Conservation (phyloP, 2,888 invertebrate species). For the Drosophila neonasuta region DNA sequence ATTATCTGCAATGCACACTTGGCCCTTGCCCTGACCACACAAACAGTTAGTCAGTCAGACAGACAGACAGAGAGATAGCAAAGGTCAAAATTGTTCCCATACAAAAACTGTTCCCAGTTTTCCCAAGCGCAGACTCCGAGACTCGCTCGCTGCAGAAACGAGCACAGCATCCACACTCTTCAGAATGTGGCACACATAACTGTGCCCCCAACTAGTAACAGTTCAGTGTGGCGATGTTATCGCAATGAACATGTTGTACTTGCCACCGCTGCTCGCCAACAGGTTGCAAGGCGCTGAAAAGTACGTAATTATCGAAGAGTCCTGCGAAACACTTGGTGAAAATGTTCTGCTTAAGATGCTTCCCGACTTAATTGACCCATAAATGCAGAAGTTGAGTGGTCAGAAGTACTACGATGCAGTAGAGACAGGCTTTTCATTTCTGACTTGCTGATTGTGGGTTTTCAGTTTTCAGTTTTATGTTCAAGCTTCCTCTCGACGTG, state of each 20-base stretch:
- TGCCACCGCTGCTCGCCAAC: slow-evolving; percentile 23
- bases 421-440: slow-evolving; percentile 11
- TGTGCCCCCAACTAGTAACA: slow-evolving; percentile 8
- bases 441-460: neutral
- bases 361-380: slow-evolving; percentile 42
- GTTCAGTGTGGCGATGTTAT: slow-evolving; percentile 33
- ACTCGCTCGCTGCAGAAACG: slow-evolving; percentile 9
- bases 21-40: neutral
- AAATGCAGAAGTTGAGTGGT: slow-evolving; percentile 23
- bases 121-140: slow-evolving; percentile 49
- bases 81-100: slow-evolving; percentile 18
- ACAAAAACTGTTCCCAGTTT: slow-evolving; percentile 16
- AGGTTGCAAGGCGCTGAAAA: slow-evolving; percentile 31
- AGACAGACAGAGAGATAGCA: neutral
- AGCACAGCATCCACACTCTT: slow-evolving; percentile 67
- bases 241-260: slow-evolving; percentile 13
- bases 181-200: neutral
- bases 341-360: slow-evolving; percentile 6
- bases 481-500: neutral
- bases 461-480: slow-evolving; percentile 1
- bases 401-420: neutral
- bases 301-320: slow-evolving; percentile 26
- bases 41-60: neutral
- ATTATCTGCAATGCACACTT: slow-evolving; percentile 38
- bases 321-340: slow-evolving; percentile 2